Evolutionary conservation across 2,113 vertebrate species (phyloP), one percentile per base, ranked within the genome.

Genomic region (Rissa tridactyla): DNA sequence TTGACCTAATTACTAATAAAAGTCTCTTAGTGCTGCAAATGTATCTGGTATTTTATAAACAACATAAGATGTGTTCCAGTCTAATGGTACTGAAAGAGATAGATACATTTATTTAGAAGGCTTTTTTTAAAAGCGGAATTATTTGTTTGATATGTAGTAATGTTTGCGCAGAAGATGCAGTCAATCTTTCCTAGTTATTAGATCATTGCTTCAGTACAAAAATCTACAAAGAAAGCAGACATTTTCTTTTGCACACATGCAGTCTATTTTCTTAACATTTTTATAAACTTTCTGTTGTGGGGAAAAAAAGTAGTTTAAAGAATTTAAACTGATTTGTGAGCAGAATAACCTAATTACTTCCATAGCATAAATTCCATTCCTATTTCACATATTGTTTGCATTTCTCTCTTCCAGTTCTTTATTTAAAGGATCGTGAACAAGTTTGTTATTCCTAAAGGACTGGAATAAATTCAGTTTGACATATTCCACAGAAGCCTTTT

Each of bases 1-100:
- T 66, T 87, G 78, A 92, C 82, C 62, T 85, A 94, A 91, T 94
- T 91, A 90, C 62, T 92, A 94, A 85, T 87, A 85, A 87, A 95
- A 83, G 46, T 89, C 61, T 72, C 36, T 75, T 57, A 42, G 26
- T 62, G 46, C 46, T 94, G 38, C 66, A 94, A 85, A 89, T 34
- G 46, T 61, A 68, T 49, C n/a, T 15, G 20, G 8, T 65, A 38
- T 20, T 73, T 57, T 27, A 76, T 30, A 94, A 85, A 92, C 25
- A 89, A 61, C 10, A 9, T 86, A 78, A 82, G n/a, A 60, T 79
- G 16, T 13, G 5, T 61, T 77, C 70, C 54, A 91, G 25, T 13
- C 49, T 79, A 94, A 91, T 57, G 27, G 32, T 52, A 82, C 38
- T n/a, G 15, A 75, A 92, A 68, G 5, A 94, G 17, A 82, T 51